A percentile compares a stretch with the other conserved stretches of the same genome.
Conservation (phyloP, 2,113 vertebrate species). For the Ochotona princeps region DNA sequence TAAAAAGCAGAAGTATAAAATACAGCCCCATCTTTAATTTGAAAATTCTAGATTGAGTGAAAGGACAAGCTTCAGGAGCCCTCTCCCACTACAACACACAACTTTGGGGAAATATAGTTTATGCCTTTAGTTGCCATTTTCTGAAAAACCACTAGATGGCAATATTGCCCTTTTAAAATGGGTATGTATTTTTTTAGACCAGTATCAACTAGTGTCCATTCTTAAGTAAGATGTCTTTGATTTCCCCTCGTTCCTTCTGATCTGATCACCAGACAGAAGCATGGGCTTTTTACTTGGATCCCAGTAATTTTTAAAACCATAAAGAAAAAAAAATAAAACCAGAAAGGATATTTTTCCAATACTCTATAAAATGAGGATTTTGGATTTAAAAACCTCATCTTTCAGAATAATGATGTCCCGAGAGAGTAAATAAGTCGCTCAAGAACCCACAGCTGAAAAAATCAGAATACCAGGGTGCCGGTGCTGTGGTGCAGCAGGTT, state of each 20-base stretch:
- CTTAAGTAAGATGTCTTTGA: background rate
- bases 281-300: background rate
- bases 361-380: background rate
- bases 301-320: background rate
- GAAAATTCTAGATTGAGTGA: slow-evolving; percentile 14
- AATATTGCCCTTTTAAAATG: background rate
- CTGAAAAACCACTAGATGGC: slow-evolving; percentile 70
- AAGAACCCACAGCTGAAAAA: background rate
- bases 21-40: background rate
- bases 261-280: background rate
- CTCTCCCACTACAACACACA: background rate
- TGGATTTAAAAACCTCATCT: background rate
- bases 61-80: background rate
- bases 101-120: slow-evolving; percentile 13
- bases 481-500: too few relatives aligned
- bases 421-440: background rate
- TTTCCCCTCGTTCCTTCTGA: background rate
- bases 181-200: background rate
- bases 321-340: background rate
- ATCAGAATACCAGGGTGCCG: too few relatives aligned
- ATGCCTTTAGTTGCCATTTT: slow-evolving; percentile 38
- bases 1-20: slow-evolving; percentile 17
- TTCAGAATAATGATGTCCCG: background rate
- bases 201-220: background rate
- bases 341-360: background rate